Percentiles rank a stretch among this genome's conserved stretches.
phyloP scores from a whole-genome alignment of 1,140 invertebrate genomes.

The Ephestia elutella region DNA sequence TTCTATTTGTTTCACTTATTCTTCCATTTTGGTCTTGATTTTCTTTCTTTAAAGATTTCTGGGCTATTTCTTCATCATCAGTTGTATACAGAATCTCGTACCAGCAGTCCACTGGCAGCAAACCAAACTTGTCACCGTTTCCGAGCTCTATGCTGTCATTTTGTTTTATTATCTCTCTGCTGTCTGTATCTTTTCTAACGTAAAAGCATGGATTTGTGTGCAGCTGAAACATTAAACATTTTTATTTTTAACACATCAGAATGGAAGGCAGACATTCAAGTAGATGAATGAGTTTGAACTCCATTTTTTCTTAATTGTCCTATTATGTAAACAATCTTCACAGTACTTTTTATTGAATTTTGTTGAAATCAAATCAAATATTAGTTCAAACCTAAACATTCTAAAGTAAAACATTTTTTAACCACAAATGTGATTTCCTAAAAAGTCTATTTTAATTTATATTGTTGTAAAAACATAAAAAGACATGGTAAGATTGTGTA shows the following conservation, averaged over 20 bases:
- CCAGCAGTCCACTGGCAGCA: conserved; percentile 46
- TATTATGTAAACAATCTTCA: too few relatives aligned
- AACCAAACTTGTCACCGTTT: conserved; percentile 52
- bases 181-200: conserved; percentile 28
- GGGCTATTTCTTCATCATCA: background rate
- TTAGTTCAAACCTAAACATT: too few relatives aligned
- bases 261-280: too few relatives aligned
- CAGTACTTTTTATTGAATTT: too few relatives aligned
- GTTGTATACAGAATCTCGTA: conserved; percentile 37
- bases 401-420: too few relatives aligned
- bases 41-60: background rate
- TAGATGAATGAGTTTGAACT: background rate
- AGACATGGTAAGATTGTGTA: too few relatives aligned
- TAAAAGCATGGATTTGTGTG: conserved; percentile 59
- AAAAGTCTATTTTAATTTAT: too few relatives aligned
- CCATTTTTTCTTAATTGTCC: too few relatives aligned
- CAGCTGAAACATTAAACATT: conserved; percentile 46
- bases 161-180: conserved; percentile 26
- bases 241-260: too few relatives aligned
- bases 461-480: too few relatives aligned
- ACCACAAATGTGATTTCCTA: too few relatives aligned
- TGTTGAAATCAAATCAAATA: too few relatives aligned
- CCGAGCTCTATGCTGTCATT: conserved; percentile 21
- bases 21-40: background rate
- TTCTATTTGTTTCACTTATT: background rate